These are phyloP conservation scores for Dryadula phaetusa DNA, from an alignment of 2,888 invertebrate species.

Conservation along the genomic window DNA sequence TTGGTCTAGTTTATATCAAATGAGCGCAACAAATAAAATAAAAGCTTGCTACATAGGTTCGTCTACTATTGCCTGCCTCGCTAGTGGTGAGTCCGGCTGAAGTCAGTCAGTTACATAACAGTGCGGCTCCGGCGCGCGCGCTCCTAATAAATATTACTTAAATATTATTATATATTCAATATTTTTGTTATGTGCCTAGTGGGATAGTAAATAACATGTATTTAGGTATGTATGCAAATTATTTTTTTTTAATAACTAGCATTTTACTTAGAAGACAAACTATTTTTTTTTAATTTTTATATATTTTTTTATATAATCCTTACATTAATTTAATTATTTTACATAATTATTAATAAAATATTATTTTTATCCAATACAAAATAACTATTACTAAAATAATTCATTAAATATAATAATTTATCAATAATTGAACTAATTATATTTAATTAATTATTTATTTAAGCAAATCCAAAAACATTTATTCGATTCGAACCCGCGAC, in stretches of 20 bases:
- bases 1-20: conserved; percentile 23
- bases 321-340: too few species aligned
- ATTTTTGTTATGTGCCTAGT: conserved; percentile 31
- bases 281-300: too few species aligned
- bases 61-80: conserved; percentile 1
- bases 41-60: conserved; percentile 34
- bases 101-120: conserved; percentile 26
- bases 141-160: conserved; percentile 9
- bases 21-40: conserved; percentile 21
- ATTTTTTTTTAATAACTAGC: neutral
- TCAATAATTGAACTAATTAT: too few species aligned
- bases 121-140: conserved; percentile 48
- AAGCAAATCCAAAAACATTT: neutral
- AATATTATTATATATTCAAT: conserved; percentile 15
- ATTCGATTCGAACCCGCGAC: neutral
- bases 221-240: conserved; percentile 46
- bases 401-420: too few species aligned
- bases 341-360: too few species aligned
- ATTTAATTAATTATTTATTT: too few species aligned
- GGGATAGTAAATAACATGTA: conserved; percentile 45
- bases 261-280: too few species aligned
- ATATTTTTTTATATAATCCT: too few species aligned
- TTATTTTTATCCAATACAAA: too few species aligned
- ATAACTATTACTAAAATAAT: too few species aligned
- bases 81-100: conserved; percentile 15